Percentiles rank a stretch among this genome's conserved stretches.
These are phyloP conservation scores for Natrix natrix DNA, from an alignment of 2,797 vertebrate species.

Conservation along the genomic window DNA sequence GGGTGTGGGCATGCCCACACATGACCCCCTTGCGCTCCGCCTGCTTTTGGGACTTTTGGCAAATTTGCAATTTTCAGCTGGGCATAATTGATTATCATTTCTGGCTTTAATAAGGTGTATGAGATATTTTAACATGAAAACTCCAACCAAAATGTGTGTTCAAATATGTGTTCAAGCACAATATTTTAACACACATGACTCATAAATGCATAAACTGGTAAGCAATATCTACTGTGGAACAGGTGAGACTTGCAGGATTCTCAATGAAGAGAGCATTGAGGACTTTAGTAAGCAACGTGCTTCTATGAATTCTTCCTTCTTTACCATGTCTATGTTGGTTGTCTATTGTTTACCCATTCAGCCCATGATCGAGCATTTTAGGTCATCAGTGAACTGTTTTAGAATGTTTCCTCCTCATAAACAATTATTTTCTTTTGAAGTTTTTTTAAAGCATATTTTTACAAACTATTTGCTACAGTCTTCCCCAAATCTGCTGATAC, in stretches of 20 bases:
- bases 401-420: neutral
- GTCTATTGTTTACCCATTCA: neutral
- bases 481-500: neutral
- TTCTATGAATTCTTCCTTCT: neutral
- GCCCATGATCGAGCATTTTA: neutral
- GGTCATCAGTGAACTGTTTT: neutral
- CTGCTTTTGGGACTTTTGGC: too few relatives aligned
- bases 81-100: neutral
- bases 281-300: too few relatives aligned
- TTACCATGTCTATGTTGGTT: neutral
- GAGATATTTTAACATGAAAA: neutral
- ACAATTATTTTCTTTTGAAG: neutral
- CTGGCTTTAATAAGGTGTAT: neutral
- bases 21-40: too few relatives aligned
- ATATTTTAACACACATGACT: neutral
- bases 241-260: neutral
- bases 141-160: neutral
- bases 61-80: neutral
- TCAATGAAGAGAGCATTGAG: too few relatives aligned
- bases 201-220: neutral
- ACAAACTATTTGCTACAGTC: neutral
- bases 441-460: neutral
- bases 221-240: neutral
- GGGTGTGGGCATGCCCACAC: too few relatives aligned
- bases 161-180: neutral